Percentiles rank a stretch among this genome's conserved stretches.
Conservation (phyloP, 2,113 vertebrate species). For the Pogona vitticeps region DNA sequence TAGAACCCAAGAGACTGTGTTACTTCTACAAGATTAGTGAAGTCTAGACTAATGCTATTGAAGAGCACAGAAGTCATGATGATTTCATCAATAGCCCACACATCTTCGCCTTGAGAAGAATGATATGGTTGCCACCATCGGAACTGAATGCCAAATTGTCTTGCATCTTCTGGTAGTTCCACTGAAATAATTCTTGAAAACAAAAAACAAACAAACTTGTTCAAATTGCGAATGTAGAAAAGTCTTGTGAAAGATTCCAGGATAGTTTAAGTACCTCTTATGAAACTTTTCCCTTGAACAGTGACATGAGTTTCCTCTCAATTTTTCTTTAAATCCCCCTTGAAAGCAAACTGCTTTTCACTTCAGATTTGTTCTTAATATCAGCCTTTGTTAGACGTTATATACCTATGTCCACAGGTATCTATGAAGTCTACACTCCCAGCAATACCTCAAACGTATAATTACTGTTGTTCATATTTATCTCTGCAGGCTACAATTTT, state of each 20-base stretch:
- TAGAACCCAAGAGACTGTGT: constrained; percentile 98
- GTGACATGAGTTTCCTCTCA: background rate
- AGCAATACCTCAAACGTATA: too few relatives aligned
- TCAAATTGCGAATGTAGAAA: background rate
- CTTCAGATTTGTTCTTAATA: too few relatives aligned
- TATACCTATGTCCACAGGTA: too few relatives aligned
- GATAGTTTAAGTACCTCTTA: background rate
- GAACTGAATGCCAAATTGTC: constrained; percentile 94
- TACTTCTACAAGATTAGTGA: constrained; percentile 94
- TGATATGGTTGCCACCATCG: constrained; percentile 99
- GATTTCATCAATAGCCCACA: constrained; percentile 98
- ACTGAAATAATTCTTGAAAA: constrained; percentile 91
- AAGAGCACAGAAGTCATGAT: constrained; percentile 97
- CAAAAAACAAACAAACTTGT: background rate
- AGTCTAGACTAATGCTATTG: constrained; percentile 97
- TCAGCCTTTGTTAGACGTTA: background rate
- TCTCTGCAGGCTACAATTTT: background rate
- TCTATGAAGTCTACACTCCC: background rate
- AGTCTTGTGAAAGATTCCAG: background rate
- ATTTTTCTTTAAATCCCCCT: background rate
- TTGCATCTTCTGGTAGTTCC: constrained; percentile 90
- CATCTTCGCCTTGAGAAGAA: constrained; percentile 91
- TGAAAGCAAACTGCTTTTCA: background rate
- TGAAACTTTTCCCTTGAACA: background rate
- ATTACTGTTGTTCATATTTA: background rate